Evolutionary conservation across 2,797 vertebrate species (phyloP).

Genomic region (Huso huso): DNA sequence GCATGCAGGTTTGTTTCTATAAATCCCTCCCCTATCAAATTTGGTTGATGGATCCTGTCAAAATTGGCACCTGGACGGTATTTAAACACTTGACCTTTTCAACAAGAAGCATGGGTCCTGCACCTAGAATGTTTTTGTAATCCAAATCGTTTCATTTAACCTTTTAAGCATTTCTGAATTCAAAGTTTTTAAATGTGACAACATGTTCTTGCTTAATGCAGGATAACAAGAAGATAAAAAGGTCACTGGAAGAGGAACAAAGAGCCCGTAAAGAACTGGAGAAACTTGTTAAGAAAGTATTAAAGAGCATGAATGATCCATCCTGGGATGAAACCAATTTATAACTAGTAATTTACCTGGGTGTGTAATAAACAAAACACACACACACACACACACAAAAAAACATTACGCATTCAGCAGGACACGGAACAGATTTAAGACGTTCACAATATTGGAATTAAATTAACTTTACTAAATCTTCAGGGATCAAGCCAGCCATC

Average conservation of each 20-base stretch:
- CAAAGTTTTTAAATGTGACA: not conserved
- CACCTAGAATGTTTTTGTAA: too few species aligned
- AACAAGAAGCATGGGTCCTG: not conserved
- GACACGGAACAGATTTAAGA: slow-evolving; percentile 34
- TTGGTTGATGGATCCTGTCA: too few species aligned
- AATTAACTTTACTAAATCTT: not conserved
- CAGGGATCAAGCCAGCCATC: slow-evolving; percentile 5
- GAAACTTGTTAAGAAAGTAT: slow-evolving; percentile 83
- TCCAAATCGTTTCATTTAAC: not conserved
- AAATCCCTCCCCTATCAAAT: too few species aligned
- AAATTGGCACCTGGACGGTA: too few species aligned
- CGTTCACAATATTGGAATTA: not conserved
- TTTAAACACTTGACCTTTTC: not conserved
- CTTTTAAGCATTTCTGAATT: not conserved
- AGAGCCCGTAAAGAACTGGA: slow-evolving; percentile 89
- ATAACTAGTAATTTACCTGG: slow-evolving; percentile 43
- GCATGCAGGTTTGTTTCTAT: too few species aligned
- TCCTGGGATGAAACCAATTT: slow-evolving; percentile 98
- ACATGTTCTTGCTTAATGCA: slow-evolving; percentile 36
- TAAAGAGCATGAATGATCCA: slow-evolving; percentile 91
- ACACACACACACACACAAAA: too few species aligned
- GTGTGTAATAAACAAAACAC: too few species aligned
- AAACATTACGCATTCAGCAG: slow-evolving; percentile 20
- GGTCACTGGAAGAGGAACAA: slow-evolving; percentile 90
- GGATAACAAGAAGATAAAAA: slow-evolving; percentile 98